Base-by-base conservation (phyloP, 2,888 invertebrate species). In the Micropterix aruncella region DNA sequence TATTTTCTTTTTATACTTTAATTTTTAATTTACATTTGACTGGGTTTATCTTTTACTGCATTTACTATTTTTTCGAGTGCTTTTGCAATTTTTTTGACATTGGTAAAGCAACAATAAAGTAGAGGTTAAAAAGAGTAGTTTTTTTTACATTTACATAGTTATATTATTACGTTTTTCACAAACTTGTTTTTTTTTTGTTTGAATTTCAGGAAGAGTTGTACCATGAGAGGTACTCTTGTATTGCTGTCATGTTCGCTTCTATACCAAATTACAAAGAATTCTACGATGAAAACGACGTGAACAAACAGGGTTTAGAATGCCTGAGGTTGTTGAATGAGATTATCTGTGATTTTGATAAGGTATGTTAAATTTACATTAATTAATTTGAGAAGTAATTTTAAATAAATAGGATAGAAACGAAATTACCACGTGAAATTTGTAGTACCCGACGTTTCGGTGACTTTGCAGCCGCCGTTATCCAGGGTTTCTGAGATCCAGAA, bases 181-280 rank as follows among this genome's bases (percentile, higher is more conserved):
- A 41, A 16, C 5, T 19, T 9, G 9, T 9, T 15, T 19, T 41
- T 12, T 12, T 27, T 27, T 37, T 12, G 12, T 36, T 18, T 18
- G 3, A 16, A 3, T 56, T 56, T 1, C 65, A 76, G 56, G 76
- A 94, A 70, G 94, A 94, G 50, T 65, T 96, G 1, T 97, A 97
- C 63, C 94, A 95, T 61, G 92, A 96, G 60, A 76, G 90, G 38
- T 96, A 96, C 62, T 83, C 83, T 14, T 85, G 86, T 55, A 91
- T 96, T 46, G 92, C 91, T 1, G 96, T 97, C 4, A 95, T 96
- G 95, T 97, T 97, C 61, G 95, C 96, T 0, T 94, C 94, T 1
- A 96, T 97, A 55, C 95, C 96, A 3, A 95, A 96, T 66, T 97
- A 95, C 65, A 92, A 92, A 59, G 93, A 95, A 63, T 95, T 95